Percentiles rank a stretch among this genome's conserved stretches.
Evolutionary conservation across 2,113 vertebrate species (phyloP).

Genomic region (Hystrix cristata): DNA sequence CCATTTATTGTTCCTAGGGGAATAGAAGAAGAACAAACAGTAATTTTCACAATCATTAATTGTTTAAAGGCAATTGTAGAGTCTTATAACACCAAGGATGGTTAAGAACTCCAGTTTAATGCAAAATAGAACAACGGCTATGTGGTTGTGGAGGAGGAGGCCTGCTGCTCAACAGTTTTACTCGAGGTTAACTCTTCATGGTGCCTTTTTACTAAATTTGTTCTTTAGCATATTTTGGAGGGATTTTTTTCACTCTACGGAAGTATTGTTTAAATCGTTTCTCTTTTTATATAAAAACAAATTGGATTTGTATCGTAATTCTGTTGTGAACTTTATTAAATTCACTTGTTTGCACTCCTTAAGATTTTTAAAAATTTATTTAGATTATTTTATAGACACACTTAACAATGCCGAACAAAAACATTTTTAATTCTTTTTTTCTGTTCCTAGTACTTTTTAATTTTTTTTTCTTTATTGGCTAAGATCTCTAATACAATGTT

Average conservation of each 20-base stretch:
- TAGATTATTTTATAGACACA: not conserved
- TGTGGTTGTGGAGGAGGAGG: not conserved
- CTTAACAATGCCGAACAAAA: not conserved
- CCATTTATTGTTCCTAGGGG: constrained; percentile 81
- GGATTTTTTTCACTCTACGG: not conserved
- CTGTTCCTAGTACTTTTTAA: not conserved
- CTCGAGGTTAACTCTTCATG: not conserved
- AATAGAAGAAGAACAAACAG: constrained; percentile 65
- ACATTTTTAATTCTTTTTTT: not conserved
- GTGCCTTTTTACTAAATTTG: not conserved
- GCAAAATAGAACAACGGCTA: not conserved
- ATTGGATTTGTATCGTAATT: not conserved
- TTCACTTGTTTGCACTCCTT: not conserved
- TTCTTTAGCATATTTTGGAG: not conserved
- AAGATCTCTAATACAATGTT: not conserved
- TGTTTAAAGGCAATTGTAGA: constrained; percentile 75
- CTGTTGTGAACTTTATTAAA: not conserved
- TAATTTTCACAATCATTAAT: constrained; percentile 70
- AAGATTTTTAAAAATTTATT: not conserved
- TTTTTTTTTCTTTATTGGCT: not conserved
- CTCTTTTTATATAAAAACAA: not conserved
- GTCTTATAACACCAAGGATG: not conserved
- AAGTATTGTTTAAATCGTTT: not conserved
- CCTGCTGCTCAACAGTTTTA: too few species aligned
- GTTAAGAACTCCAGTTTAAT: not conserved